Conservation (phyloP, 2,113 vertebrate species). For the Ictalurus furcatus region DNA sequence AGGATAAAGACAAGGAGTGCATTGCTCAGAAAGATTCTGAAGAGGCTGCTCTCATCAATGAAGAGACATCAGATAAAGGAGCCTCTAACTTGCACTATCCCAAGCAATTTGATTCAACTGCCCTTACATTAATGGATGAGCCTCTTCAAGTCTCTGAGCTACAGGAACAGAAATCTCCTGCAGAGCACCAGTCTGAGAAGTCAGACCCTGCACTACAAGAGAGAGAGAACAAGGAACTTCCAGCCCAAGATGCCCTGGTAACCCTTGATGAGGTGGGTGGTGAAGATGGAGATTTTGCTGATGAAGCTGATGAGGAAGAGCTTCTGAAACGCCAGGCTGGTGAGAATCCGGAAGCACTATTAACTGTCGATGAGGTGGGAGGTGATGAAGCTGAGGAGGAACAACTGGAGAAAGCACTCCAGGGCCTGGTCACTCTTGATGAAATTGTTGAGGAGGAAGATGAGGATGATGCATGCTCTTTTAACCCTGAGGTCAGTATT, state of each 20-base stretch:
- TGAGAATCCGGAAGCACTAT: conserved; percentile 55
- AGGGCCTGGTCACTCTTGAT: conserved; percentile 62
- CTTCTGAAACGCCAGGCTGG: conserved; percentile 47
- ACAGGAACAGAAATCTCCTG: neutral
- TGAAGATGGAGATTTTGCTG: conserved; percentile 77
- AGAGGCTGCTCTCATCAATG: neutral
- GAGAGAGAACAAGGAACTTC: neutral
- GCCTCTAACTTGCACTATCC: neutral
- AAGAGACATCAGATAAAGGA: neutral
- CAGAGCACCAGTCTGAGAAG: neutral
- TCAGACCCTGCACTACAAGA: neutral
- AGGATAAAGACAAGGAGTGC: neutral
- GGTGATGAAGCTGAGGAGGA: conserved; percentile 52
- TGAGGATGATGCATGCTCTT: conserved; percentile 53
- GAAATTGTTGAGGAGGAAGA: conserved; percentile 74
- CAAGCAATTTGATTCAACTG: conserved; percentile 2
- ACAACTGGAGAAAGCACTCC: conserved; percentile 50
- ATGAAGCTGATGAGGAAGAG: conserved; percentile 78
- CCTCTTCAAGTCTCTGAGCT: neutral
- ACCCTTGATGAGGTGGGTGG: conserved; percentile 86
- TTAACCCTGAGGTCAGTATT: conserved; percentile 63
- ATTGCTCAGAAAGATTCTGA: neutral
- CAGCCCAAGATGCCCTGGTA: conserved; percentile 62
- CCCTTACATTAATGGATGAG: neutral
- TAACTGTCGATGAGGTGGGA: conserved; percentile 68